phyloP scores from a whole-genome alignment of 1,140 invertebrate genomes.

The Hyles vespertilio region DNA sequence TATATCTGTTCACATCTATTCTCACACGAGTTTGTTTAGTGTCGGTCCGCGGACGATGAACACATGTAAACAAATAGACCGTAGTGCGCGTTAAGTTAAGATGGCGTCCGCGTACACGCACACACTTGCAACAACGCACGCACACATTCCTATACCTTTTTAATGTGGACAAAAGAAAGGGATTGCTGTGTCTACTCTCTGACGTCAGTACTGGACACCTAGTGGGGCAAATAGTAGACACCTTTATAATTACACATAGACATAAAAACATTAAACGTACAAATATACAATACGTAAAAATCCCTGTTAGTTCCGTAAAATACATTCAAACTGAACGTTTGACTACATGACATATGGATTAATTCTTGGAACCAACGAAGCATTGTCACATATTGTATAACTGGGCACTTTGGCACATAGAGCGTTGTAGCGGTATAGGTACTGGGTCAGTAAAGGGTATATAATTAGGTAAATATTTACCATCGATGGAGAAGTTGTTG shows the following conservation, averaged over 20 bases:
- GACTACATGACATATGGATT: too few relatives aligned
- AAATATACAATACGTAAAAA: background rate
- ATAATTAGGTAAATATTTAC: slow-evolving; percentile 30
- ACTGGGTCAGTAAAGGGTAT: too few relatives aligned
- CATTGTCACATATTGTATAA: too few relatives aligned
- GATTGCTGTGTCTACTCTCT: slow-evolving; percentile 72
- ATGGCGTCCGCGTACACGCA: slow-evolving; percentile 49
- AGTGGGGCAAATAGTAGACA: slow-evolving; percentile 67
- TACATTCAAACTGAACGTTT: too few relatives aligned
- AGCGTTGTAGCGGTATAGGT: too few relatives aligned
- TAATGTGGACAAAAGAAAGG: slow-evolving; percentile 69
- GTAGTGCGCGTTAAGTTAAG: slow-evolving; percentile 25
- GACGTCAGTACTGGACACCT: slow-evolving; percentile 73
- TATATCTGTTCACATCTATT: slow-evolving; percentile 33
- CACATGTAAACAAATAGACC: slow-evolving; percentile 32
- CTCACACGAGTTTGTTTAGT: slow-evolving; percentile 4
- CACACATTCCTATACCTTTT: slow-evolving; percentile 73
- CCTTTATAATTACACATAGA: slow-evolving; percentile 32
- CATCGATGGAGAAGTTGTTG: slow-evolving; percentile 66
- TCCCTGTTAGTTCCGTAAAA: too few relatives aligned
- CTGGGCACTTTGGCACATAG: too few relatives aligned
- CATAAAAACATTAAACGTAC: slow-evolving; percentile 5
- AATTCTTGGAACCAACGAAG: too few relatives aligned
- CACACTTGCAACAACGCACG: slow-evolving; percentile 68
- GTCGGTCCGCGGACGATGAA: slow-evolving; percentile 1